A percentile compares a stretch with the other conserved stretches of the same genome.
Evolutionary conservation across 2,113 vertebrate genomes (phyloP).

Genomic region (Tachysurus vachellii): DNA sequence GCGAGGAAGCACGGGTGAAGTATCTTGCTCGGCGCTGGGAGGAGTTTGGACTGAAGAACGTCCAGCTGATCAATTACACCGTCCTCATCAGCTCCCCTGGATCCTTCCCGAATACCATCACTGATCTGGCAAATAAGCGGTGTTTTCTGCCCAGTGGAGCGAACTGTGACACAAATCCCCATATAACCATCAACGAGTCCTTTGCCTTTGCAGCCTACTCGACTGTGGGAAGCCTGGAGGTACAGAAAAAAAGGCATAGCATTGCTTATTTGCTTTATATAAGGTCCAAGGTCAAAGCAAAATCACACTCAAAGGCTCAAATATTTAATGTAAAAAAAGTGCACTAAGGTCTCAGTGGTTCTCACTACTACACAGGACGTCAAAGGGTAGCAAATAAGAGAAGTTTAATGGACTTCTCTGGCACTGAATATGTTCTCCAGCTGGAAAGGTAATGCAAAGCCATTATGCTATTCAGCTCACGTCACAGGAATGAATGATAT

Average conservation of each 20-base stretch:
- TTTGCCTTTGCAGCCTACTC: conserved; percentile 89
- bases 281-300: background rate
- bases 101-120: conserved; percentile 80
- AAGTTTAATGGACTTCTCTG: conserved; percentile 12
- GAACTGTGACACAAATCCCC: conserved; percentile 70
- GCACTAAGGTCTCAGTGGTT: background rate
- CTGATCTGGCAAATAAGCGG: conserved; percentile 71
- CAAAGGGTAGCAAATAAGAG: conserved; percentile 15
- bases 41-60: conserved; percentile 81
- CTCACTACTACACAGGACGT: background rate
- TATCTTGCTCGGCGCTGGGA: conserved; percentile 81
- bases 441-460: conserved; percentile 68
- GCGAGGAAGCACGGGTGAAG: conserved; percentile 69
- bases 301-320: background rate
- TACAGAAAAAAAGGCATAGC: conserved; percentile 60
- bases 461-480: conserved; percentile 64
- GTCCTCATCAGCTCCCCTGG: conserved; percentile 84
- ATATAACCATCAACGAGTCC: conserved; percentile 56
- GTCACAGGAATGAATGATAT: conserved; percentile 59
- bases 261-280: background rate
- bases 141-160: conserved; percentile 86
- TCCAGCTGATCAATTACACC: conserved; percentile 83
- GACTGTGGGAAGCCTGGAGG: conserved; percentile 86
- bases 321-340: background rate
- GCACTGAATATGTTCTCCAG: conserved; percentile 39